Evolutionary conservation across 2,888 invertebrate species (phyloP), one percentile per base, ranked within the genome.

Genomic region (Parochlus steinenii): DNA sequence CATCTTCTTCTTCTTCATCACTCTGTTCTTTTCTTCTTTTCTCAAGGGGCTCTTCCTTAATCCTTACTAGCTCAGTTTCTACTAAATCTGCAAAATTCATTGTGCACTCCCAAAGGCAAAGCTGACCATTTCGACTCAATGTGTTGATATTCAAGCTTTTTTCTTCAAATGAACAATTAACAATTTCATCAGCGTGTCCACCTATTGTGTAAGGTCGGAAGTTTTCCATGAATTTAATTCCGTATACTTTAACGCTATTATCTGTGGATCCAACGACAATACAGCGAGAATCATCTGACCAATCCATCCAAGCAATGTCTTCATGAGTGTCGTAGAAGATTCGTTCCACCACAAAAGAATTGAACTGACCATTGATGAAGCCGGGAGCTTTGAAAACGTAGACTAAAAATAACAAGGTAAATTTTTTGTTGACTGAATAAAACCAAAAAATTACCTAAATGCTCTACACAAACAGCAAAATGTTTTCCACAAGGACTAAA

Each of bases 401-500:
- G 6, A 85, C 82, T 71, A 58, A 39, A 67, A 65, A 40, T 47
- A 40, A 41, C 33, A 31, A 5, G 6, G 19, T 3, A 28, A 28
- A 28, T 11, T 14, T 28, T 17, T 31, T 18, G 10, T 4, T 11
- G 23, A 33, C n/a, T 33, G 30, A 25, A 26, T 8, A 20, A 29
- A 4, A 40, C 15, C 7, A 39, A n/a, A 33, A 20, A 42, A 42
- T 49, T 61, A 78, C 79, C 80, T 56, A 75, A 75, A 51, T 77
- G 80, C 47, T 77, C 80, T 55, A 85, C 81, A 26, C 87, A 83
- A 8, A 85, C 81, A 0, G 92, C 93, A 65, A 95, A 82, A 51
- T 83, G 78, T 63, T 76, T 79, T 15, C 92, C 90, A 65, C 95
- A 78, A 0, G 95, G 95, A 51, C 93, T 93, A 57, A 97, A 98